Base-by-base conservation (phyloP, 2,797 vertebrate species). In the Macroramphosus scolopax region DNA sequence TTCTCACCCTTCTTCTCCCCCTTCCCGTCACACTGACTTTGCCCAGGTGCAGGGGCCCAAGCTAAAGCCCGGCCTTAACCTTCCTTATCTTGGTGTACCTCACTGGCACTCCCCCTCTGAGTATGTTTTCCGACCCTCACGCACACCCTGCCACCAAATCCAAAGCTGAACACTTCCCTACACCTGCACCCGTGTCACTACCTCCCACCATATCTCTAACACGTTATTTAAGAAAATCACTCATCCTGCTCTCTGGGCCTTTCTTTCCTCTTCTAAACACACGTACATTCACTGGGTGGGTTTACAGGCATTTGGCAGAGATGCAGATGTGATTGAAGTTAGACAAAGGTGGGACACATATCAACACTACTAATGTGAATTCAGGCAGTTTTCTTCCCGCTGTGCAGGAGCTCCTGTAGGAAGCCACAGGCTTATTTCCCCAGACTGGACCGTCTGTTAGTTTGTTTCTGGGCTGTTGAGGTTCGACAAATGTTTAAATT, bases 301-400 rank as follows among this genome's bases (percentile, higher is more conserved):
- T n/a, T n/a, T 51, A 39, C 58, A 42, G 62, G 44, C 57, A 68
- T 63, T 47, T 37, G 37, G 41, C 8, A 1, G 42, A 46, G 35
- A 7, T 34, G 53, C 41, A 39, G 14, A 47, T 44, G 53, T 49
- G 52, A 53, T 25, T 16, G 51, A 83, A 80, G 84, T 86, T 88
- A 87, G 86, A 89, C 83, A 72, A 81, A 82, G 80, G 82, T 87
- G 86, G 86, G 85, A 83, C 78, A 66, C 91, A 85, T 82, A 87
- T 92, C 88, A 44, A 35, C 33, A 86, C 83, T 75, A 83, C 75
- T 81, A 84, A 88, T 88, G 88, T 83, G 81, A 86, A 70, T 77
- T 83, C 84, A 53, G 87, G 78, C 72, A 72, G 75, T 80, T 78
- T 86, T 84, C 85, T 53, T 8, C 61, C 15, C 48, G 24, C 68